Evolutionary conservation across 2,888 invertebrate species (phyloP).

Genomic region (Acrocera orbiculus): DNA sequence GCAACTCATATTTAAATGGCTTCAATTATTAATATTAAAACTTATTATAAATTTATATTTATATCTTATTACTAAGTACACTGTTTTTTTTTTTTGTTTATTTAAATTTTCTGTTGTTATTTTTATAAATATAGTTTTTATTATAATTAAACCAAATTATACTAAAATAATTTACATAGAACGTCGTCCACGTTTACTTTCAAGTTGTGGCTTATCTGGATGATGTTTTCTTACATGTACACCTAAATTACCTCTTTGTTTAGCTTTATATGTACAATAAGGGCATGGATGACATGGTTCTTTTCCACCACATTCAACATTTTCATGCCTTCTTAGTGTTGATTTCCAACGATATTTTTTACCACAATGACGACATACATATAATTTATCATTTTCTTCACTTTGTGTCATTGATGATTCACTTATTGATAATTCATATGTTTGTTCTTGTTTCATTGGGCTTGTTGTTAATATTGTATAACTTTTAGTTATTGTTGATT

Average conservation of each 20-base stretch:
- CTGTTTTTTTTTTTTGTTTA: not conserved
- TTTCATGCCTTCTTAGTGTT: constrained; percentile 63
- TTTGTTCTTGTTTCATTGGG: constrained; percentile 21
- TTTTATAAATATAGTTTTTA: no score
- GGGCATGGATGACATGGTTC: constrained; percentile 68
- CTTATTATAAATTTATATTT: no score
- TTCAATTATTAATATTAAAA: no score
- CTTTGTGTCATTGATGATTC: constrained; percentile 26
- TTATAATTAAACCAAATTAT: no score
- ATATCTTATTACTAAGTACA: no score
- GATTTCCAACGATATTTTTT: constrained; percentile 77
- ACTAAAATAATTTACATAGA: not conserved
- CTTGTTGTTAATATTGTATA: constrained; percentile 29
- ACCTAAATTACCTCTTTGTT: constrained; percentile 65
- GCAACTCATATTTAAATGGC: no score
- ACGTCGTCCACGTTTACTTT: constrained; percentile 25
- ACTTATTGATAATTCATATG: constrained; percentile 28
- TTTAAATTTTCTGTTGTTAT: no score
- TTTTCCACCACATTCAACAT: constrained; percentile 70
- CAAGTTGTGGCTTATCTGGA: constrained; percentile 31
- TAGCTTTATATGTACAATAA: constrained; percentile 58
- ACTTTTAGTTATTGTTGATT: constrained; percentile 25
- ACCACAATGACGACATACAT: constrained; percentile 67
- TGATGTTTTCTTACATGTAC: constrained; percentile 69
- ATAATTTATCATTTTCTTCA: constrained; percentile 38